Percentiles rank a stretch among this genome's conserved stretches.
These are phyloP conservation scores for Solenopsis fugax DNA, from an alignment of 1,140 invertebrate species.

Conservation along the genomic window DNA sequence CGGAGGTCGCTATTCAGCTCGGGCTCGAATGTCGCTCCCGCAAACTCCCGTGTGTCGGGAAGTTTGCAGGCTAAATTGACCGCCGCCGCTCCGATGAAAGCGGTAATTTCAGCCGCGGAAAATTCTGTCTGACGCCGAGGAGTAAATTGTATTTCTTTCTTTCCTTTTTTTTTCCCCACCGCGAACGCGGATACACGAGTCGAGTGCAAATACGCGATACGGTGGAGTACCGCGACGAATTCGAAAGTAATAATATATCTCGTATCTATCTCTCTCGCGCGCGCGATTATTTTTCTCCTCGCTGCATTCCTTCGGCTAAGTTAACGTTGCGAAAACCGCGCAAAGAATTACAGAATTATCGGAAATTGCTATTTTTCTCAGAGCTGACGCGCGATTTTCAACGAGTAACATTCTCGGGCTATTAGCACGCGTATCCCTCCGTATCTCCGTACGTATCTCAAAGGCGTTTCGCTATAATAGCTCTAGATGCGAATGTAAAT, in stretches of 20 bases:
- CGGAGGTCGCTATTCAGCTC: slow-evolving; percentile 63
- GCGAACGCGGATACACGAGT: slow-evolving; percentile 6
- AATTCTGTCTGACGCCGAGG: slow-evolving; percentile 39
- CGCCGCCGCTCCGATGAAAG: slow-evolving; percentile 42
- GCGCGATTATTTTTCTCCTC: not conserved
- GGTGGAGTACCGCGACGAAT: slow-evolving; percentile 44
- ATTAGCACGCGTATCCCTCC: not conserved
- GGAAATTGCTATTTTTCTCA: not conserved
- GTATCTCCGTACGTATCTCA: not conserved
- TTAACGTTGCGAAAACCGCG: slow-evolving; percentile 6
- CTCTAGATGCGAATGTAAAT: slow-evolving; percentile 19
- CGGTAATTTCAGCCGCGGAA: slow-evolving; percentile 19
- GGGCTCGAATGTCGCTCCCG: slow-evolving; percentile 38
- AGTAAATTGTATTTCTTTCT: slow-evolving; percentile 58
- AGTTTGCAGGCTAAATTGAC: slow-evolving; percentile 49
- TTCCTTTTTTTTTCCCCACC: not conserved
- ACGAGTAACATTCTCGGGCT: not conserved
- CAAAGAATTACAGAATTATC: not conserved
- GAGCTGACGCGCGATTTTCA: not conserved
- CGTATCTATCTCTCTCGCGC: not conserved
- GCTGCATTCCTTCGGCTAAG: not conserved
- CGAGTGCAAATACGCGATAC: slow-evolving; percentile 39
- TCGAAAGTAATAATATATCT: slow-evolving; percentile 16
- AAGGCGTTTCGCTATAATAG: not conserved
- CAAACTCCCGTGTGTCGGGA: slow-evolving; percentile 44